Evolutionary conservation across 2,888 invertebrate species (phyloP), one percentile per base, ranked within the genome.

Genomic region (Neoaliturus tenellus): DNA sequence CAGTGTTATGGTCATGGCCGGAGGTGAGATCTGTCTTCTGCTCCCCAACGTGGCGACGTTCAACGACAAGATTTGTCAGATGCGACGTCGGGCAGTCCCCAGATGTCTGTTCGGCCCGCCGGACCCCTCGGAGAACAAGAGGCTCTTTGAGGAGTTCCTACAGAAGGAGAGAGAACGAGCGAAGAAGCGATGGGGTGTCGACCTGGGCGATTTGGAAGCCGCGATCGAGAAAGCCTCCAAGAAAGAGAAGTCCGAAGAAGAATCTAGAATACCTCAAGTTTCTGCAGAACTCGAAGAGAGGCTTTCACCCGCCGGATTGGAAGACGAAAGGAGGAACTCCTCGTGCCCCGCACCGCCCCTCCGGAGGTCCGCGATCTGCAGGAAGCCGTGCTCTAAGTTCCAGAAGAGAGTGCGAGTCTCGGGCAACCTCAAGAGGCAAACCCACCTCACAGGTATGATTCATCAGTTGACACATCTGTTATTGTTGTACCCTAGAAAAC

Each of bases 51-150:
- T 33, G 10, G 35, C 58, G 14, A 12, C 8, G 23, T 33, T n/a
- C 33, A 31, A 4, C 17, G 82, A 82, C 20, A 82, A 73, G 73
- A n/a, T 82, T n/a, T 25, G 35, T 3, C 82, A 48, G n/a, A n/a
- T 17, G 3, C 51, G 55, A 10, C 82, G 82, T 2, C 10, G 33
- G 41, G 71, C 41, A 6, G 51, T 73, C 17, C 82, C 82, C n/a
- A 31, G 69, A 28, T 82, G 82, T 55, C 73, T 82, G 33, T 82
- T 82, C 82, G 82, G 82, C 6, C 82, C 73, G 0, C 82, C 82
- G 25, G 82, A 82, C 31, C 82, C 73, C 33, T 55, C 51, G 6
- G 82, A 82, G 20, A 82, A 31, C 55, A 25, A 82, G 41, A 31
- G 73, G 17, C 51, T 82, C 55, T 41, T 82, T 55, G 44, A 82